phyloP scores from a whole-genome alignment of 2,113 vertebrate species.

The Theristicus caerulescens region DNA sequence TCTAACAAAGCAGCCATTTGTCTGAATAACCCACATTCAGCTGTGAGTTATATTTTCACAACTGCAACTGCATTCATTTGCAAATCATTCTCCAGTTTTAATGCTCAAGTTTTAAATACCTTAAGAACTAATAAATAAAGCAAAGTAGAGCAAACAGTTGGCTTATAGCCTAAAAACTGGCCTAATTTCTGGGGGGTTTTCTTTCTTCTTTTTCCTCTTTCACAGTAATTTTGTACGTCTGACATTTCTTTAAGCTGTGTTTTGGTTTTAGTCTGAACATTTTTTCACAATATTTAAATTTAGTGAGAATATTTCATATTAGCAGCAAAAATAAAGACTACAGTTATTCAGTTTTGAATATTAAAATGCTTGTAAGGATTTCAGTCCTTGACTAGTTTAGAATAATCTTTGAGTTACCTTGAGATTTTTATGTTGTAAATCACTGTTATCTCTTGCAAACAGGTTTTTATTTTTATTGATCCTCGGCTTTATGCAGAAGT shows the following conservation, averaged over 20 bases:
- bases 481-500: conserved; percentile 34
- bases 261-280: conserved; percentile 60
- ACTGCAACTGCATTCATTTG: conserved; percentile 96
- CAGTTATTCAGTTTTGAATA: conserved; percentile 12
- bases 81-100: conserved; percentile 92
- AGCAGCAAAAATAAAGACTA: conserved; percentile 8
- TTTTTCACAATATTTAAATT: conserved; percentile 57
- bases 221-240: conserved; percentile 69
- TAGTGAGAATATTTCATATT: conserved; percentile 61
- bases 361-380: conserved; percentile 46
- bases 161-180: conserved; percentile 81
- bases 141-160: conserved; percentile 88
- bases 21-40: conserved; percentile 87
- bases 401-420: conserved; percentile 66
- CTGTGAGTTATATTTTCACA: conserved; percentile 94
- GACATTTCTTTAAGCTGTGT: conserved; percentile 76
- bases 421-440: conserved; percentile 43
- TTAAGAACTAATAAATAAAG: conserved; percentile 91
- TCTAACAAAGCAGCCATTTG: conserved; percentile 87
- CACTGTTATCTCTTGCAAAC: conserved; percentile 54
- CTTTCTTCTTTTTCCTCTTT: conserved; percentile 65
- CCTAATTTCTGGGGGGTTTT: conserved; percentile 76
- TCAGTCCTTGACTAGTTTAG: conserved; percentile 37
- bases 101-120: conserved; percentile 90
- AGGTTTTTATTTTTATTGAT: background rate